Evolutionary conservation across 2,888 invertebrate species (phyloP), one percentile per base, ranked within the genome.

Genomic region (Conomelus anceps): DNA sequence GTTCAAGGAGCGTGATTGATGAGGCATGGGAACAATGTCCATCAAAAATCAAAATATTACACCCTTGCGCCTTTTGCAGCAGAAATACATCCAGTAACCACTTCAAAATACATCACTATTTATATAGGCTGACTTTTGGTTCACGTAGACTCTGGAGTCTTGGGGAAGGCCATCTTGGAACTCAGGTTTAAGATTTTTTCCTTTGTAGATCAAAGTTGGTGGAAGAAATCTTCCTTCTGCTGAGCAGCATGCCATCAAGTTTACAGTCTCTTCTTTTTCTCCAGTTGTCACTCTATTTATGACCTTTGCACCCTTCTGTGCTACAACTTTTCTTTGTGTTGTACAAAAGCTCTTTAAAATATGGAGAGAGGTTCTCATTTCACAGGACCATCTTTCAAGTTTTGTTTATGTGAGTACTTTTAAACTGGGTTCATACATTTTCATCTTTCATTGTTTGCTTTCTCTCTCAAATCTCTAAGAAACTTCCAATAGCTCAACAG

Each of bases 191-290:
- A 86, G 20, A 20, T 84, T 84, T 84, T 84, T 84, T 6, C 84
- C 84, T 84, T 84, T 84, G 84, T 20, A 84, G 9, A 86, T 86
- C 7, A 86, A 9, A 9, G 86, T 4, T 86, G 22, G 86, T 23
- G 86, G 86, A 9, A 86, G 20, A 86, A 86, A 86, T 22, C 86
- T 86, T 6, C 23, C 23, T 13, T 86, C 89, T 7, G 24, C 85
- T 24, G 85, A 89, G 22, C 89, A 89, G 22, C 89, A 89, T 0
- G 85, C 85, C 84, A 89, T 34, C 85, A 89, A 3, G 23, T 85
- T 85, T 3, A 89, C 85, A n/a, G 89, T 89, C 29, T 89, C 89
- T 17, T 85, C 89, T n/a, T 89, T 89, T 26, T 89, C 89, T 24
- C 85, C 85, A 1, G 89, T 89, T 1, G 85, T 89, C n/a, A 89